Evolutionary conservation across 2,113 vertebrate species (phyloP), one percentile per base, ranked within the genome.

Genomic region (Neotoma lepida): DNA sequence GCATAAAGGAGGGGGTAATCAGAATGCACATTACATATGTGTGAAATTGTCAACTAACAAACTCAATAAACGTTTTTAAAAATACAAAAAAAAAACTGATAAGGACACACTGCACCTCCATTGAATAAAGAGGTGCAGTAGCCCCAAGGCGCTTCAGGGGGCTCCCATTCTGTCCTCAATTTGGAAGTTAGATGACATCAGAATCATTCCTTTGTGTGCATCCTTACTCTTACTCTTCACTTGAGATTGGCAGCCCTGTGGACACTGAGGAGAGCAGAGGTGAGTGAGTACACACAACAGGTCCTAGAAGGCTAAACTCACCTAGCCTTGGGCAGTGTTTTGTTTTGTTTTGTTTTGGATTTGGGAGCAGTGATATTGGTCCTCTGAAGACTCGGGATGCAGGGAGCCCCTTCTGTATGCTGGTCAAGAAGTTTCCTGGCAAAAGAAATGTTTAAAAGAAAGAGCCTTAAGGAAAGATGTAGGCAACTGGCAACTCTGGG

Each of bases 331-430:
- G 51, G 77, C 78, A 18, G 13, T n/a, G 51, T 51, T 51, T 51
- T 51, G 4, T 46, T 46, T 46, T 46, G 4, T 46, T 46, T 46
- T 17, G 24, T 63, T 64, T 64, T 86, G 63, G 35, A 64, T 22
- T 70, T 61, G 13, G 35, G 41, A 56, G n/a, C 88, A 35, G 61
- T 86, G 41, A 4, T 8, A 17, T 76, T 61, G n/a, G 73, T 94
- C 56, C 28, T 74, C 26, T 6, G 54, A 33, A 82, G 87, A 51
- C 71, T 90, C 64, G 94, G 24, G 33, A 58, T 51, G 46, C 10
- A 88, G 84, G 78, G 61, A 95, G 89, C 87, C 91, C 80, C 93
- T 96, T 95, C 91, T 93, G 92, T 92, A n/a, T 56, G 70, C 54
- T 85, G 63, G 30, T 81, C 68, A 51, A 85, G 71, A 68, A 89